Percentiles rank a stretch among this genome's conserved stretches.
Evolutionary conservation across 2,888 invertebrate species (phyloP).

Genomic region (Baccha elongata): DNA sequence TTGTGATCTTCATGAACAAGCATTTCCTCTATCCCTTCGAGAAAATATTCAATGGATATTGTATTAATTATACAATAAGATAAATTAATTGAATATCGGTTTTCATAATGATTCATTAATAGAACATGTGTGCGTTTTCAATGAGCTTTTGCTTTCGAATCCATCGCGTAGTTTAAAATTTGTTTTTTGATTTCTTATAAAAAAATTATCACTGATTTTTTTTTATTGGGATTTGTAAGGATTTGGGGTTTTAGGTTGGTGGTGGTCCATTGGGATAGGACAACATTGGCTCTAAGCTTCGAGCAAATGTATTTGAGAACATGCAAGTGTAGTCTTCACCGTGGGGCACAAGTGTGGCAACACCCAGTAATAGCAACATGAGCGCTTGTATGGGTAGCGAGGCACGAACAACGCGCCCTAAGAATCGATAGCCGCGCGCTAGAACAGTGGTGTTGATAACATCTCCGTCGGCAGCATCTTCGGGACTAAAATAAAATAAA

Average conservation of each 20-base stretch:
- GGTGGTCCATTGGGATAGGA: constrained; percentile 97
- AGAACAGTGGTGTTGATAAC: constrained; percentile 87
- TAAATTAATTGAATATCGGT: background rate
- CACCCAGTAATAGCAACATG: constrained; percentile 95
- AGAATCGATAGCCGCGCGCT: constrained; percentile 90
- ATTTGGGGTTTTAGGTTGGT: constrained; percentile 86
- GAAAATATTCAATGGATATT: background rate
- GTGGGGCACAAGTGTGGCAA: constrained; percentile 94
- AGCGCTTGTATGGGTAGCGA: constrained; percentile 97
- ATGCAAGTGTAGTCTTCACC: constrained; percentile 93
- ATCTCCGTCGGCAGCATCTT: constrained; percentile 82
- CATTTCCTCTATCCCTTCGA: background rate
- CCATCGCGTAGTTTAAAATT: background rate
- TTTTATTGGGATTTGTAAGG: background rate
- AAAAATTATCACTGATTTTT: constrained; percentile 21
- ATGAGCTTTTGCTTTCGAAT: constrained; percentile 6
- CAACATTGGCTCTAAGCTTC: constrained; percentile 93
- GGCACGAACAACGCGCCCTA: constrained; percentile 94
- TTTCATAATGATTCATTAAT: constrained; percentile 25
- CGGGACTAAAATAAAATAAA: constrained; percentile 74
- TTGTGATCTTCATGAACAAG: background rate
- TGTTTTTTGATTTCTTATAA: background rate
- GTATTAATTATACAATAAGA: background rate
- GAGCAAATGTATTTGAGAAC: constrained; percentile 91
- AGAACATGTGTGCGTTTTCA: constrained; percentile 49